Base-by-base conservation (phyloP, 2,888 invertebrate species). In the Aphidoletes aphidimyza region DNA sequence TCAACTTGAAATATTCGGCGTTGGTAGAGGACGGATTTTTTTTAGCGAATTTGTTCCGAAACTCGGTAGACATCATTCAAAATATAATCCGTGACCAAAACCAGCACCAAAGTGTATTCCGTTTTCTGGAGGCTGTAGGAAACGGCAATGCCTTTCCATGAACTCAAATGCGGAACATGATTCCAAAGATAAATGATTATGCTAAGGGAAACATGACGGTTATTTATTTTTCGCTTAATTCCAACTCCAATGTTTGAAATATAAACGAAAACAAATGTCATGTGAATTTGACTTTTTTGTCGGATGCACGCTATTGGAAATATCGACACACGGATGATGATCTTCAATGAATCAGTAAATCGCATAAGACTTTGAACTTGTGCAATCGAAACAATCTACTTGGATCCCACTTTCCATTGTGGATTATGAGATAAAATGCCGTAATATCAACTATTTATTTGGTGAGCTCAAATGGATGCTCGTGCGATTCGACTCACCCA, bases 211-310 rank as follows among this genome's bases (percentile, higher is more conserved):
- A 54, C n/a, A 30, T 30, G 69, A 9, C n/a, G 34, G 34, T 14
- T 69, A 69, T 69, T 69, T 30, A 69, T 30, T 69, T 30, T 11
- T 69, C 30, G 69, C 69, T 69, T 30, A 69, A 30, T 69, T 69
- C 69, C 26, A 30, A 69, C 30, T 22, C 54, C n/a, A 54, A 22
- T 54, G 54, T 17, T 11, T 17, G 5, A 26, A 54, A 11, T 54
- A 26, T 5, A n/a, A 22, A 54, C 0, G 54, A 26, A 17, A 54
- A 2, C 26, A 54, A 54, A 26, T 54, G n/a, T 54, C 54, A 11
- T 22, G 54, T 54, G 54, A 54, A 54, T 69, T 11, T 11, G 8
- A 6, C 1, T 69, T 69, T 6, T n/a, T 14, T 69, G 47, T 19
- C 39, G 39, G 11, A 5, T 39, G 11, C 11, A 11, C 39, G 39